Evolutionary conservation across 64 coral and sea anemone genomes (phyloP).

Genomic region (Dendronephthya gigantea): DNA sequence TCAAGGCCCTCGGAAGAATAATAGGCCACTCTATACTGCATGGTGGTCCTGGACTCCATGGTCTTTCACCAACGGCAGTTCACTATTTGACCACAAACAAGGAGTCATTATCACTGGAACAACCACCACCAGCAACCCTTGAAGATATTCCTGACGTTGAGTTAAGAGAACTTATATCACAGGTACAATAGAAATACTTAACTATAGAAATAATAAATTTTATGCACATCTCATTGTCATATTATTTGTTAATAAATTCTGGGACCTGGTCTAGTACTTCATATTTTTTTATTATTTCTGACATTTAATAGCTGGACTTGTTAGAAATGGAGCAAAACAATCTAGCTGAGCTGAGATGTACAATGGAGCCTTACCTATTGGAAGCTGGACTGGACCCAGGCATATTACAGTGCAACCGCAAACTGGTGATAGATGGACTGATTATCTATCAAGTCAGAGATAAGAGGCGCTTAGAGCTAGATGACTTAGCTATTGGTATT

Average conservation of each 20-base stretch:
- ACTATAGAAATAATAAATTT: no score
- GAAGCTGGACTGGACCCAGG: conserved; percentile 37
- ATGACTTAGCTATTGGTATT: conserved; percentile 34
- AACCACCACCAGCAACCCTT: not conserved
- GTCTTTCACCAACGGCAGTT: conserved; percentile 13
- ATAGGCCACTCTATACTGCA: conserved; percentile 43
- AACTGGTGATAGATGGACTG: conserved; percentile 22
- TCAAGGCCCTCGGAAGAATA: conserved; percentile 39
- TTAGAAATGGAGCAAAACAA: not conserved
- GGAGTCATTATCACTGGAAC: not conserved
- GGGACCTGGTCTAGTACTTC: no score
- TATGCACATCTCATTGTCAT: no score
- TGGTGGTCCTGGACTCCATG: conserved; percentile 31
- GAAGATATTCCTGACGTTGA: conserved; percentile 31
- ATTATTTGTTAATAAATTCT: no score
- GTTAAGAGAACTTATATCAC: conserved; percentile 25
- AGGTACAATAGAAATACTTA: not conserved
- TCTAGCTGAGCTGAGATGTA: not conserved
- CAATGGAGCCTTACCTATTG: conserved; percentile 30
- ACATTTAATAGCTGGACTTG: not conserved
- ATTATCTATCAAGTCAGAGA: conserved; percentile 37
- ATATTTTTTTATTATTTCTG: no score
- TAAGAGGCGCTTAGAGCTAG: conserved; percentile 35
- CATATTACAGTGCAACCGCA: conserved; percentile 5
- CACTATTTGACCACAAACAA: conserved; percentile 29